Evolutionary conservation across 2,113 vertebrate species (phyloP), one percentile per base, ranked within the genome.

Genomic region (Clarias gariepinus): DNA sequence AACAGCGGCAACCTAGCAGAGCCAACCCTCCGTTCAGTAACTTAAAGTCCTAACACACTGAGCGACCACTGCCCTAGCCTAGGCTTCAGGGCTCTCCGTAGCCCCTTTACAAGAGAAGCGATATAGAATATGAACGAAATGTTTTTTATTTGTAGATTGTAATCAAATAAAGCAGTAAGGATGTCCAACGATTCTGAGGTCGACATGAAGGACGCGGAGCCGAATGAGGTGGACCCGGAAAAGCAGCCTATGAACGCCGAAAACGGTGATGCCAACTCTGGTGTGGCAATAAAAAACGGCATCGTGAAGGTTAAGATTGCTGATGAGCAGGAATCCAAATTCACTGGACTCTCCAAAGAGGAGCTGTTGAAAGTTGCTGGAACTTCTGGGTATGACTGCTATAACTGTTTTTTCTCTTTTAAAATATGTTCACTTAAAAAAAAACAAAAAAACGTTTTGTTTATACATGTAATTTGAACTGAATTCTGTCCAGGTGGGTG

Each of bases 291-390:
- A 92, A 96, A 95, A 81, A 97, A 97, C 82, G 96, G 96, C 1
- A 89, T 93, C 74, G 95, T 96, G 73, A 96, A 96, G 88, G 91
- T 95, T 81, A 95, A 94, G 89, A 91, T 92, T 73, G 90, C 89
- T 5, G 92, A 94, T 0, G 89, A 93, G 8, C 21, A 79, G 21
- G 89, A 89, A 11, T 84, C 83, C 55, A 96, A 95, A 86, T 97
- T 97, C 93, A 97, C 96, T 4, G 97, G 97, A 0, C 92, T 98
- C 80, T 95, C 90, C 69, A 98, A 98, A n/a, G 97, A 98, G 84
- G 95, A 98, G 92, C 94, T 98, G 88, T 90, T 98, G 81, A 91
- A 94, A 88, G 96, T 96, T 68, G 96, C 97, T 0, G 94, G 96
- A 53, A 96, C 95, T 11, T 96, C 96, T 1, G 96, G 91, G 95